Conservation (phyloP, 2,113 vertebrate genomes). For the Oreocharis arfaki region DNA sequence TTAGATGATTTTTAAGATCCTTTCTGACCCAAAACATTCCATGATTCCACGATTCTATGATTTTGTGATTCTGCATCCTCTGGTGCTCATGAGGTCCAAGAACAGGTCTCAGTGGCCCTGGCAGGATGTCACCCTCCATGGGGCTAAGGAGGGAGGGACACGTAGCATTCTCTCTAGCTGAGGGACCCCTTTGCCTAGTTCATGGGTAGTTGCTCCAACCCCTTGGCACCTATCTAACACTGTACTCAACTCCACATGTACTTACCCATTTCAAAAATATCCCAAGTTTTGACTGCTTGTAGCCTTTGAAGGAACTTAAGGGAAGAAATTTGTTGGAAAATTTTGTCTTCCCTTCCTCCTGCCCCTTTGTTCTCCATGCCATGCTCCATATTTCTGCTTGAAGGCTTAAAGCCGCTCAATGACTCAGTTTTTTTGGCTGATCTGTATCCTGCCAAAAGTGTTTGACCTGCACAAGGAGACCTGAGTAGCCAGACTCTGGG, state of each 20-base stretch:
- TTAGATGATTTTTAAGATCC: not conserved
- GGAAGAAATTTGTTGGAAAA: not conserved
- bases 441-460: not conserved
- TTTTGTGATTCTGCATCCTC: not conserved
- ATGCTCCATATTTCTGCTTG: not conserved
- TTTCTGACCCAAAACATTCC: not conserved
- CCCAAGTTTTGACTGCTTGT: not conserved
- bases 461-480: not conserved
- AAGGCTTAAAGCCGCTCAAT: not conserved
- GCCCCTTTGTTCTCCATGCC: not conserved
- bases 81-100: not conserved
- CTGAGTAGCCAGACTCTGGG: not conserved
- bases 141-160: not conserved
- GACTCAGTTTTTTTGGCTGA: not conserved
- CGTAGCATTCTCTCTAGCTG: rapidly evolving
- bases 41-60: rapidly evolving
- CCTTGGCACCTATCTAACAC: not conserved
- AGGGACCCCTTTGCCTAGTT: not conserved
- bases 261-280: not conserved
- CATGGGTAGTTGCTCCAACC: not conserved
- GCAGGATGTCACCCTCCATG: not conserved
- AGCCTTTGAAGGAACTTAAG: not conserved
- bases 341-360: not conserved
- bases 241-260: not conserved
- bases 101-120: not conserved